Evolutionary conservation across 2,797 vertebrate genomes (phyloP).

Genomic region (Chaetophractus vellerosus): DNA sequence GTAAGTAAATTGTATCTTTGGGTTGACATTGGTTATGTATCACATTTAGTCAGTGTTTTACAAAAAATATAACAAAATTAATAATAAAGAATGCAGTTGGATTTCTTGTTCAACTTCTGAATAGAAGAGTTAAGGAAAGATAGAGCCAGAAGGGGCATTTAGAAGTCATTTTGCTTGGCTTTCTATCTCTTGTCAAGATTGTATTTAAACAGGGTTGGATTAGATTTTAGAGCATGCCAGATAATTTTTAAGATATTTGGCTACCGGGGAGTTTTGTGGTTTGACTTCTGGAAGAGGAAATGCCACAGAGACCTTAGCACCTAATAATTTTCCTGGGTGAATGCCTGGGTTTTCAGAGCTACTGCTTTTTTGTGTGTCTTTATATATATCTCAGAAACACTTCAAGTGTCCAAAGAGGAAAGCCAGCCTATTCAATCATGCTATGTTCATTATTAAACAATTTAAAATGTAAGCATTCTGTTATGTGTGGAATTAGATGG

Average conservation of each 20-base stretch:
- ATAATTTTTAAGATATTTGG: conserved; percentile 41
- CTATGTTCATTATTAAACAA: conserved; percentile 44
- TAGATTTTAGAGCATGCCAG: conserved; percentile 50
- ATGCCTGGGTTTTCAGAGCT: background rate
- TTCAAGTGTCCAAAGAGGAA: background rate
- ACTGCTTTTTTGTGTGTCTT: background rate
- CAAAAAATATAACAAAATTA: conserved; percentile 39
- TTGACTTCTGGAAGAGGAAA: conserved; percentile 19
- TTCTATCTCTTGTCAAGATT: background rate
- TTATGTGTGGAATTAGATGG: conserved; percentile 24
- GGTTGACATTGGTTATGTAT: conserved; percentile 4
- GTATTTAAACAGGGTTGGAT: conserved; percentile 49
- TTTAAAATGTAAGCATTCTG: conserved; percentile 55
- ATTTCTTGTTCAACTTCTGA: conserved; percentile 36
- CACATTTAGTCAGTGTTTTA: conserved; percentile 6
- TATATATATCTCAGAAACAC: conserved; percentile 45
- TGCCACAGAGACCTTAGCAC: background rate
- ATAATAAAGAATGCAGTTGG: conserved; percentile 9
- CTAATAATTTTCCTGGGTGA: conserved; percentile 27
- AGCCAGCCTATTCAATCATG: background rate
- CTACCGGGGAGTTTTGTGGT: background rate
- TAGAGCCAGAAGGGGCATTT: background rate
- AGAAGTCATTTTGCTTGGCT: background rate
- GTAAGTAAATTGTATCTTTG: conserved; percentile 19
- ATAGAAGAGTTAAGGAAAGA: conserved; percentile 21